A percentile compares a stretch with the other conserved stretches of the same genome.
Evolutionary conservation across 2,113 vertebrate genomes (phyloP).

Genomic region (Microcebus tavaratra): DNA sequence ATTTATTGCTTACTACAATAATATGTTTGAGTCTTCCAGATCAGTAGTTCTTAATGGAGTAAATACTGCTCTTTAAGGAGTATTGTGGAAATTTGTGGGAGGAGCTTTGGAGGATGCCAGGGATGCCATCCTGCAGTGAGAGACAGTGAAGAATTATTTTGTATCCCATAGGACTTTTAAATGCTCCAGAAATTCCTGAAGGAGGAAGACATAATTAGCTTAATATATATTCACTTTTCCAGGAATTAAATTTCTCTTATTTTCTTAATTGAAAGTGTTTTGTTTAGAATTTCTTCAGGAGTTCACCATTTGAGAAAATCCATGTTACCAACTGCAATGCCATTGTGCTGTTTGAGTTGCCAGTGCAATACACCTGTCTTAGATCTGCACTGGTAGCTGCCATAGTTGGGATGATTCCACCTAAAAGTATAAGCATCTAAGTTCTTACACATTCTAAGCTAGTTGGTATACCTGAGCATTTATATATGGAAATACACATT

Average conservation of each 20-base stretch:
- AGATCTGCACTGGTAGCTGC: slow-evolving; percentile 1
- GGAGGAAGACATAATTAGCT: slow-evolving; percentile 6
- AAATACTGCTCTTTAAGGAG: background rate
- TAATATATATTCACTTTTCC: background rate
- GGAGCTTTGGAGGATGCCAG: background rate
- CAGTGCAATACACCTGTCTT: background rate
- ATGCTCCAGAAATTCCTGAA: slow-evolving; percentile 1
- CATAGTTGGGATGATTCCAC: background rate
- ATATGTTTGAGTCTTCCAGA: background rate
- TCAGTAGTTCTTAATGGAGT: background rate
- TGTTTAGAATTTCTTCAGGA: slow-evolving; percentile 34
- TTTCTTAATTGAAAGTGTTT: slow-evolving; percentile 54
- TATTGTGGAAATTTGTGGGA: background rate
- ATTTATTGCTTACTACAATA: slow-evolving; percentile 22
- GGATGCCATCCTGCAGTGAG: background rate
- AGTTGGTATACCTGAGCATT: background rate
- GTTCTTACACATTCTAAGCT: background rate
- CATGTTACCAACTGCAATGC: background rate
- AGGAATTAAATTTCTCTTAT: background rate
- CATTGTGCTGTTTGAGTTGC: slow-evolving; percentile 24
- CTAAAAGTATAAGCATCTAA: background rate
- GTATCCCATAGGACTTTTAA: background rate
- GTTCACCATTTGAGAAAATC: slow-evolving; percentile 35
- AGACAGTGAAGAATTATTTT: slow-evolving; percentile 19
- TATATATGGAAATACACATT: background rate